Conservation (phyloP, 2,797 vertebrate species). For the Macroramphosus scolopax region DNA sequence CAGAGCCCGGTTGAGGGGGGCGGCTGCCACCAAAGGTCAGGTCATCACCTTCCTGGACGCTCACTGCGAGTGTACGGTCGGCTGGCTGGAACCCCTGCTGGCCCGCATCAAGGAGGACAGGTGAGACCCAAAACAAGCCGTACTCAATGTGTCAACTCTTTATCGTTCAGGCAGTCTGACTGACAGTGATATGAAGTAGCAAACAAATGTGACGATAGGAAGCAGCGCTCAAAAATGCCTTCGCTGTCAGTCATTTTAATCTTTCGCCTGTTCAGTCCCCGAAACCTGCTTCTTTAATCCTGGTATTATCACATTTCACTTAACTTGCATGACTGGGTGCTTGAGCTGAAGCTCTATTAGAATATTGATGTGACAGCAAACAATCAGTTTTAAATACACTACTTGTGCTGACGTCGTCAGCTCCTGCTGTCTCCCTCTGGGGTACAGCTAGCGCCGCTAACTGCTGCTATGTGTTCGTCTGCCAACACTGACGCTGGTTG, state of each 20-base stretch:
- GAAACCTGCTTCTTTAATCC: slow-evolving; percentile 18
- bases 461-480: too few species aligned
- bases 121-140: slow-evolving; percentile 62
- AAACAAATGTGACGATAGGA: not conserved
- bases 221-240: too few species aligned
- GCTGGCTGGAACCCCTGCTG: slow-evolving; percentile 95
- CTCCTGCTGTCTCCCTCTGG: too few species aligned
- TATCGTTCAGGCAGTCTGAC: too few species aligned
- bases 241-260: slow-evolving; percentile 17
- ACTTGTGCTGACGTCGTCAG: not conserved
- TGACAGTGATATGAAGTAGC: too few species aligned
- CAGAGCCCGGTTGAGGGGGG: slow-evolving; percentile 90
- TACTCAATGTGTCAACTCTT: not conserved
- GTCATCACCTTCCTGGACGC: slow-evolving; percentile 97
- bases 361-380: slow-evolving; percentile 48
- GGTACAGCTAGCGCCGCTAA: too few species aligned
- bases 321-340: slow-evolving; percentile 43
- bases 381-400: slow-evolving; percentile 5
- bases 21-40: slow-evolving; percentile 87
- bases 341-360: slow-evolving; percentile 28
- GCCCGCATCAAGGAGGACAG: slow-evolving; percentile 92
- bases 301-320: slow-evolving; percentile 42
- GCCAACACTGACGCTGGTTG: too few species aligned
- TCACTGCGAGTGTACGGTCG: slow-evolving; percentile 94
- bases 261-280: slow-evolving; percentile 13